Base-by-base conservation (phyloP, 1,140 invertebrate species). In the Drosophila navojoa region DNA sequence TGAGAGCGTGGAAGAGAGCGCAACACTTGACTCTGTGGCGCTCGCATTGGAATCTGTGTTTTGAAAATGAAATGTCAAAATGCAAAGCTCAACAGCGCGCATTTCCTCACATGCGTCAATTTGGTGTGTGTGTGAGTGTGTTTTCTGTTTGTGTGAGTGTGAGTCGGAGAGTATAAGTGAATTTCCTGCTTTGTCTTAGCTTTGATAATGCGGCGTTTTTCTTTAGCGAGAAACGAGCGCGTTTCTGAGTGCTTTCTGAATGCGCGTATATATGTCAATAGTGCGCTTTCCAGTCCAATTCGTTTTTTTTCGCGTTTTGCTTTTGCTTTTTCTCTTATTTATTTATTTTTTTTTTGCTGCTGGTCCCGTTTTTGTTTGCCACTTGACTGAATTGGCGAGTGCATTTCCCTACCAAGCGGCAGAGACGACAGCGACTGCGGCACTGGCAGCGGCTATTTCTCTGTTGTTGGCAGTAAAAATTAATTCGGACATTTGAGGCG, bases 251-350 rank as follows among this genome's bases (percentile, higher is more conserved):
- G 71, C 75, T 77, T 77, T 77, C 38, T 76, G 63, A 79, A 75
- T 82, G 79, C 82, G 85, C 86, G 81, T 90, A 91, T 91, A 79
- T 91, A 91, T 91, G 90, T 91, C 90, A 91, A 91, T 91, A 90
- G 90, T 91, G 90, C 90, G 90, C 86, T 91, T 91, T 91, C 90
- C 90, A 91, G 84, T 80, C 47, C 66, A 22, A 49, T 27, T 62
- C 60, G 32, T 6, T 29, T 66, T 50, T 52, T 44, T 47, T 47
- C 16, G 22, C 47, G 10, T 45, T 40, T 44, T 53, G 22, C 44
- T 40, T 70, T 64, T 58, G 44, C 55, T 62, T 78, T 72, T 53
- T 15, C 19, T 35, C 58, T 75, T 66, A 57, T 40, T 29, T 27
- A 25, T 62, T 57, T 5, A 66, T 59, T 77, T 60, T 61, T 42